Base-by-base conservation (phyloP, 2,888 invertebrate species). In the Itoplectis maculator region DNA sequence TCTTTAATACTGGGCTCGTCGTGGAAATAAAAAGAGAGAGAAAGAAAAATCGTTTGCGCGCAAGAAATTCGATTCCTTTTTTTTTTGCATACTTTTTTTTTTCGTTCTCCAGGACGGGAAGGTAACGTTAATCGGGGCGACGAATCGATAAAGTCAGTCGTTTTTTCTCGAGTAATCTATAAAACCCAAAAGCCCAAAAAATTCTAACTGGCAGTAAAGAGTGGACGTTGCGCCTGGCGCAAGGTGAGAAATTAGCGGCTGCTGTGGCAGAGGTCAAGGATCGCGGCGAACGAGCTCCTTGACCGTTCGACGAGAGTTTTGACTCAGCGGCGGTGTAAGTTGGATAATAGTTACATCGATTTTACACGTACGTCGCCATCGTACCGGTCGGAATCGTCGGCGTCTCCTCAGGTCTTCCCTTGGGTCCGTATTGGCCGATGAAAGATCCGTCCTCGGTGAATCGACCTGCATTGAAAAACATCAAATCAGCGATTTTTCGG, bases 401-500 rank as follows among this genome's bases (percentile, higher is more conserved):
- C 88, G 93, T 93, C 86, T 93, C 93, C 85, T 93, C 93, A 87
- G 93, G 92, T 89, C 94, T 93, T 89, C 91, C 91, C 89, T 94
- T 94, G 37, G 97, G 97, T 91, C 98, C 98, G 93, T 99, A 99
- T 94, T 98, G 98, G 65, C 99, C 99, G 93, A 99, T 99, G 94
- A 99, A 99, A 85, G 98, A 98, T 66, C 98, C 98, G 94, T 99
- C 98, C 94, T 99, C 99, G 86, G 98, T 98, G 94, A 99, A 99
- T 88, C 97, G 97, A 93, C 96, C 97, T 96, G 93, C 29, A 5
- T 5, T 29, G 29, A 29, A 29, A 29, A 29, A 29, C 29, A 29
- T 29, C 3, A 5, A 29, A n/a, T n/a, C n/a, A n/a, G n/a, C n/a
- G n/a, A n/a, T n/a, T 29, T 29, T 29, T 29, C 29, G 29, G 29